A percentile compares a stretch with the other conserved stretches of the same genome.
Conservation (phyloP, 2,888 invertebrate species). For the Dynastes tityus region DNA sequence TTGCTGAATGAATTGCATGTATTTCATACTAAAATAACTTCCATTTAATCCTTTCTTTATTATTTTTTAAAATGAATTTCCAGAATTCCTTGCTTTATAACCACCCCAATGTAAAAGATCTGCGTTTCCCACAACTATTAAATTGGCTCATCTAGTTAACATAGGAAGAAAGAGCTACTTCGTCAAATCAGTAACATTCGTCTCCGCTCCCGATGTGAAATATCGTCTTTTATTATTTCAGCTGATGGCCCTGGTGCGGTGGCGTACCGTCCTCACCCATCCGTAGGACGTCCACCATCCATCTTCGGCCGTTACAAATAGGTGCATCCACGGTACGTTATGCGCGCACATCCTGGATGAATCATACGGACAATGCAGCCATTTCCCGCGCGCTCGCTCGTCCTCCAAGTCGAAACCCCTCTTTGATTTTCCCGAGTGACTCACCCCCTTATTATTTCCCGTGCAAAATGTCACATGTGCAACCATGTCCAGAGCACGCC, state of each 20-base stretch:
- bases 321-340: constrained; percentile 68
- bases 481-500: constrained; percentile 1
- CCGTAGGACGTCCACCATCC: constrained; percentile 59
- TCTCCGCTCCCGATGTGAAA: constrained; percentile 42
- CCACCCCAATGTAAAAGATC: not conserved
- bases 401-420: constrained; percentile 46
- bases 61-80: too few species aligned
- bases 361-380: constrained; percentile 67
- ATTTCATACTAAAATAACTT: too few species aligned
- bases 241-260: constrained; percentile 51
- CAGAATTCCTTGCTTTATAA: too few species aligned
- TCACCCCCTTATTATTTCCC: constrained; percentile 43
- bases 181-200: not conserved
- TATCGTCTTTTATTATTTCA: constrained; percentile 46
- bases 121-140: constrained; percentile 5
- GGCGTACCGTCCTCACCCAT: constrained; percentile 54
- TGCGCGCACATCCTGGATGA: constrained; percentile 67
- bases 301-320: constrained; percentile 61
- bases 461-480: constrained; percentile 59
- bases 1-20: too few species aligned
- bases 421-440: constrained; percentile 31
- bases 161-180: constrained; percentile 9
- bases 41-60: too few species aligned
- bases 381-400: constrained; percentile 61
- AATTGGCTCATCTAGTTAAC: constrained; percentile 3